These are phyloP conservation scores for Vespertilio murinus DNA, from an alignment of 2,797 vertebrate genomes.

Conservation along the genomic window DNA sequence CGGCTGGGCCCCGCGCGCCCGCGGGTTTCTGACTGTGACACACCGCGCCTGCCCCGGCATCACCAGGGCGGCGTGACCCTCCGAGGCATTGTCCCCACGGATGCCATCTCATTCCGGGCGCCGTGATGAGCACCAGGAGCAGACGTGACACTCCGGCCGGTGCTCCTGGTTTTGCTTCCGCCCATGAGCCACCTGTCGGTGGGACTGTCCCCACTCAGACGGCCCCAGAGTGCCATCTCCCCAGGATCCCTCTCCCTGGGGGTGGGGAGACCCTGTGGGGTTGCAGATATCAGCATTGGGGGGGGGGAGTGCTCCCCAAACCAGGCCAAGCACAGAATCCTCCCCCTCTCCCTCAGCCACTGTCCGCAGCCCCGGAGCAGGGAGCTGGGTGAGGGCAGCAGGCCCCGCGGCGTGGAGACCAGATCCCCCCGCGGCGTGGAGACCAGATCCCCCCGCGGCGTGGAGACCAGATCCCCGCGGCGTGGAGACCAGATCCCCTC, in stretches of 20 bases:
- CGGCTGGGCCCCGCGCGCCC: too few relatives aligned
- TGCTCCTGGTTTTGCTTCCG: rapidly evolving
- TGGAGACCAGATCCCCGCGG: too few relatives aligned
- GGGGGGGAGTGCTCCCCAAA: rapidly evolving
- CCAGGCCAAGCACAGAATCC: background rate
- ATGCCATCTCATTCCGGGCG: background rate
- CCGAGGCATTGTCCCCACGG: background rate
- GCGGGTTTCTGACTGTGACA: too few relatives aligned
- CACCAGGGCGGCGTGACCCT: background rate
- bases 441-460: rapidly evolving
- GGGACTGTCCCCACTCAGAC: background rate
- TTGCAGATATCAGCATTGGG: background rate
- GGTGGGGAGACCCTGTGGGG: background rate
- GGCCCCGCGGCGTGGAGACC: rapidly evolving
- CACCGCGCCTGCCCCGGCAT: too few relatives aligned
- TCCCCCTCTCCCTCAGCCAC: background rate
- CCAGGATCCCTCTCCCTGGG: background rate
- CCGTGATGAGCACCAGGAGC: rapidly evolving
- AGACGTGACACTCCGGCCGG: rapidly evolving
- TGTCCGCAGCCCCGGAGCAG: too few relatives aligned
- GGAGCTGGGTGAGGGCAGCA: rapidly evolving
- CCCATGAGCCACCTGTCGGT: rapidly evolving
- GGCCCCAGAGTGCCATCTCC: rapidly evolving
- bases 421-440: rapidly evolving
- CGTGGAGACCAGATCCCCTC: rapidly evolving